Conservation (phyloP, 2,113 vertebrate species). For the Rhipidura dahli region DNA sequence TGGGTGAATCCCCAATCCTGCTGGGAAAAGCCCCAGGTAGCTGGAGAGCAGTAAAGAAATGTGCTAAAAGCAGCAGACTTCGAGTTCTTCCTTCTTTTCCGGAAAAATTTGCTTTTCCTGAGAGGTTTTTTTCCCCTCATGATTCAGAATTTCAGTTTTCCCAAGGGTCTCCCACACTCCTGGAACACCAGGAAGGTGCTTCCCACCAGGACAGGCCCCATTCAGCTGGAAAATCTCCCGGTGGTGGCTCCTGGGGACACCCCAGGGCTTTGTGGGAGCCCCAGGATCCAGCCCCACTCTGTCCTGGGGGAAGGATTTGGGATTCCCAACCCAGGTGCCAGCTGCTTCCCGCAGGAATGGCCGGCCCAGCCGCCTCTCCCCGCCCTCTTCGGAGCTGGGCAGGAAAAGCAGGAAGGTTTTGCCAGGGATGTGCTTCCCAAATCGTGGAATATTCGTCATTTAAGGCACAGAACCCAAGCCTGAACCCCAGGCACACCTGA, state of each 20-base stretch:
- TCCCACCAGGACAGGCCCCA: not conserved
- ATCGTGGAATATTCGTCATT: not conserved
- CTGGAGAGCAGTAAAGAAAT: not conserved
- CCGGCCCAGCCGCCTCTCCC: not conserved
- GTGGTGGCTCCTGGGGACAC: not conserved
- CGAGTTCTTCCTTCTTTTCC: not conserved
- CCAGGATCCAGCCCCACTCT: not conserved
- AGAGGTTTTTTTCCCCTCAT: too few relatives aligned
- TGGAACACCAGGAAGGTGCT: not conserved
- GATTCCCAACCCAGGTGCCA: not conserved
- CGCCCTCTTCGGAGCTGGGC: fast-evolving
- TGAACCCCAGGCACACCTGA: not conserved
- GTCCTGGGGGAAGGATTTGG: not conserved
- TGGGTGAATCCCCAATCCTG: not conserved
- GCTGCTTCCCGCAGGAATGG: not conserved
- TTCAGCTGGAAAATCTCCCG: too few relatives aligned
- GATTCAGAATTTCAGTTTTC: not conserved
- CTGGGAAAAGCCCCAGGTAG: not conserved
- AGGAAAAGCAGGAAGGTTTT: not conserved
- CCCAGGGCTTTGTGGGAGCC: fast-evolving
- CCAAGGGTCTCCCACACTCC: fast-evolving
- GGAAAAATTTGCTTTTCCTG: not conserved
- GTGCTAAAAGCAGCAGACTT: not conserved
- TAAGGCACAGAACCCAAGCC: not conserved
- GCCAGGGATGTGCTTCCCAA: not conserved